A percentile compares a stretch with the other conserved stretches of the same genome.
Evolutionary conservation across 2,797 vertebrate species (phyloP).

Genomic region (Phalloptychus januarius): DNA sequence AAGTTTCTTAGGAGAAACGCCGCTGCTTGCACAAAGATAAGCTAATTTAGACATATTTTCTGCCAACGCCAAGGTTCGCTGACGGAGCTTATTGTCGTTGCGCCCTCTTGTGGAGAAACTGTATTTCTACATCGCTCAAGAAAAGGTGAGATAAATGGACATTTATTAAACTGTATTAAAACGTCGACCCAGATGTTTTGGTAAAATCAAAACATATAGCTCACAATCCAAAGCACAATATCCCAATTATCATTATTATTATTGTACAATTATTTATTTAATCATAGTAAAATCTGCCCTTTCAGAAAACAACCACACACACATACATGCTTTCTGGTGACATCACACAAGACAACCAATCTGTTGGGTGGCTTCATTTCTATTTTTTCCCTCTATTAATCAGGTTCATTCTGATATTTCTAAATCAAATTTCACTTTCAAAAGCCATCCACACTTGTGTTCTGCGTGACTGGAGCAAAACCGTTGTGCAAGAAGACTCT

Average conservation of each 20-base stretch:
- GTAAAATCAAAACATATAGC: background rate
- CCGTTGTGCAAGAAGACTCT: no score
- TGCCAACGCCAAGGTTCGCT: background rate
- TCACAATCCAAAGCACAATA: background rate
- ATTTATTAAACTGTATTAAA: background rate
- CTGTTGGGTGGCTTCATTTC: background rate
- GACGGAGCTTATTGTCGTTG: conserved; percentile 12
- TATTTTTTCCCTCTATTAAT: background rate
- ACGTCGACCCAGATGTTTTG: background rate
- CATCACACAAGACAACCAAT: background rate
- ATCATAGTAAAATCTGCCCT: background rate
- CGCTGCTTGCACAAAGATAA: background rate
- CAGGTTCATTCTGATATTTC: background rate
- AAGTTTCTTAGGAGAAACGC: background rate
- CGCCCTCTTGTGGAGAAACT: conserved; percentile 57
- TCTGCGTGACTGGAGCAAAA: background rate
- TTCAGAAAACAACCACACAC: background rate
- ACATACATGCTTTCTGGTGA: background rate
- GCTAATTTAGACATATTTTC: conserved; percentile 7
- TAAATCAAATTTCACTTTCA: background rate
- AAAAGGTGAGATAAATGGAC: background rate
- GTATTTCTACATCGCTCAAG: background rate
- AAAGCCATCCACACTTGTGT: background rate
- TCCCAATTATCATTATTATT: background rate
- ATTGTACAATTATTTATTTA: background rate